Percentiles rank a stretch among this genome's conserved stretches.
Conservation (phyloP, 2,113 vertebrate species). For the Sterna hirundo region DNA sequence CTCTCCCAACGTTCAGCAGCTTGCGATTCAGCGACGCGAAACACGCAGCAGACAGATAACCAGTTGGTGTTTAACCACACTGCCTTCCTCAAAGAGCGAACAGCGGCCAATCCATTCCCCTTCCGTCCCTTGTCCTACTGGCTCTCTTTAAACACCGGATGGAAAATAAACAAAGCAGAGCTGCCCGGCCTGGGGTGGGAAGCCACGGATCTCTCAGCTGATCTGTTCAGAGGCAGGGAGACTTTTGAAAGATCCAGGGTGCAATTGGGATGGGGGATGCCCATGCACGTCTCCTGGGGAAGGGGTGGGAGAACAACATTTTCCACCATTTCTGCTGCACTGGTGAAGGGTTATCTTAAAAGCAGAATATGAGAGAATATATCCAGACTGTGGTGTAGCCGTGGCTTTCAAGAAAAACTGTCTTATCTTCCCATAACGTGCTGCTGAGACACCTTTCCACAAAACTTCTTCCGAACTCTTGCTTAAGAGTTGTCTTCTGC, state of each 20-base stretch:
- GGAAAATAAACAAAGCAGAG: neutral
- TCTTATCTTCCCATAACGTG: neutral
- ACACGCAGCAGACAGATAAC: neutral
- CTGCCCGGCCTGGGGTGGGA: neutral
- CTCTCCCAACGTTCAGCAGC: neutral
- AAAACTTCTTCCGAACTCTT: neutral
- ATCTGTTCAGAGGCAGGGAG: neutral
- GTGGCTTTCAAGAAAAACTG: neutral
- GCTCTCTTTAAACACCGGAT: neutral
- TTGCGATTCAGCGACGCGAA: neutral
- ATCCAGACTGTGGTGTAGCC: rapidly evolving
- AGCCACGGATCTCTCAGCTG: neutral
- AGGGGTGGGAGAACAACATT: neutral
- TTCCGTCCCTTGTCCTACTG: neutral
- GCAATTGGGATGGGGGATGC: neutral
- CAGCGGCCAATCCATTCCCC: neutral
- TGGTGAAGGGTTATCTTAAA: neutral
- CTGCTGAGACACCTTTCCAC: neutral
- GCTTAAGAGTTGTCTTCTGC: neutral
- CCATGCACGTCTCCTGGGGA: neutral
- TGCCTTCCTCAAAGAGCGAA: neutral
- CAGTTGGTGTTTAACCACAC: neutral
- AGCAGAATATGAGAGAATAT: neutral
- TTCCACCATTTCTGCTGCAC: neutral
- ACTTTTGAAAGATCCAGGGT: neutral